Evolutionary conservation across 1,140 invertebrate species (phyloP).

Genomic region (Drosophila equinoxialis): DNA sequence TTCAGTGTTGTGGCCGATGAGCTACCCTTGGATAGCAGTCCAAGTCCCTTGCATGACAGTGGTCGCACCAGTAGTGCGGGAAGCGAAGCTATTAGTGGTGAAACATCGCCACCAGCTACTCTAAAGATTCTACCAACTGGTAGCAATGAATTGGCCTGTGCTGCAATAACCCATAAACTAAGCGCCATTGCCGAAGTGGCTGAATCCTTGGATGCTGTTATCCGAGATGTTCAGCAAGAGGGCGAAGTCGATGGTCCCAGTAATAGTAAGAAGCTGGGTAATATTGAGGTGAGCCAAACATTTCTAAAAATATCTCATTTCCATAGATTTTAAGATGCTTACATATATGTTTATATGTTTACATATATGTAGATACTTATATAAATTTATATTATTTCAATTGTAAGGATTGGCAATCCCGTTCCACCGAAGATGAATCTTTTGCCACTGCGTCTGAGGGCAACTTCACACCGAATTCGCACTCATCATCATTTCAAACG

Average conservation of each 20-base stretch:
- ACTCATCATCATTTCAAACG: constrained; percentile 87
- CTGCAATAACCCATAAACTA: constrained; percentile 87
- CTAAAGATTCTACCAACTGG: constrained; percentile 66
- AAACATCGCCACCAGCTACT: constrained; percentile 25
- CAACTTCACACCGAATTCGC: constrained; percentile 86
- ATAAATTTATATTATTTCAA: too few species aligned
- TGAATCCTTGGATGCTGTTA: constrained; percentile 86
- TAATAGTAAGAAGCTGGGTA: constrained; percentile 69
- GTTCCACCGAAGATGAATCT: constrained; percentile 85
- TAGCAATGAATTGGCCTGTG: constrained; percentile 86
- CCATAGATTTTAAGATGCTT: too few species aligned
- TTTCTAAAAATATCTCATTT: too few species aligned
- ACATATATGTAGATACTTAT: not conserved
- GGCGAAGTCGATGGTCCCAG: constrained; percentile 24
- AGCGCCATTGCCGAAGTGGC: constrained; percentile 87
- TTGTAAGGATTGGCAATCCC: constrained; percentile 80
- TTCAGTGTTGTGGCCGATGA: constrained; percentile 76
- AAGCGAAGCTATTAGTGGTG: constrained; percentile 34
- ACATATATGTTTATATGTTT: too few species aligned
- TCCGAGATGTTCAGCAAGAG: constrained; percentile 84
- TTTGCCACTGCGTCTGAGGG: constrained; percentile 89
- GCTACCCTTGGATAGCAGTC: constrained; percentile 59
- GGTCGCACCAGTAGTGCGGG: constrained; percentile 62
- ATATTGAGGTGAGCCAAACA: constrained; percentile 62
- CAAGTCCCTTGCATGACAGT: constrained; percentile 67